Percentiles rank a stretch among this genome's conserved stretches.
These are phyloP conservation scores for Sylvietta virens DNA, from an alignment of 2,113 vertebrate genomes.

Conservation along the genomic window DNA sequence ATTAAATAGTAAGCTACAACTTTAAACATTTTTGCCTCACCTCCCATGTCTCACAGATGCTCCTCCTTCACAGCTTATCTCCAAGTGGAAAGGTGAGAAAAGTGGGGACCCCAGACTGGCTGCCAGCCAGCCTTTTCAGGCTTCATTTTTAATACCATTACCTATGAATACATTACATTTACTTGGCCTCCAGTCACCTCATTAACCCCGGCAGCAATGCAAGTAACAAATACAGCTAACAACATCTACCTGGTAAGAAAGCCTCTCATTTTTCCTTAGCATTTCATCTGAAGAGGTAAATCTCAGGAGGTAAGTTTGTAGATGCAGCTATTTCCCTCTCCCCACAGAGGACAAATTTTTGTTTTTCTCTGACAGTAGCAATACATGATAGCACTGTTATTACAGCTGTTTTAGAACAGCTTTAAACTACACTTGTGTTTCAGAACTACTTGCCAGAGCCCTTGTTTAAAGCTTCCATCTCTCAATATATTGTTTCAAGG, in stretches of 20 bases:
- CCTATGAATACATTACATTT: neutral
- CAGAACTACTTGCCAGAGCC: slow-evolving; percentile 9
- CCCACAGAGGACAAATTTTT: neutral
- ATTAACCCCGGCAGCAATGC: slow-evolving; percentile 5
- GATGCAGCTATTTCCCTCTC: slow-evolving; percentile 13
- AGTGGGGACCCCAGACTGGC: neutral
- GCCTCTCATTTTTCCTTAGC: neutral
- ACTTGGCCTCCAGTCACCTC: neutral
- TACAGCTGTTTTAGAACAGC: slow-evolving; percentile 18
- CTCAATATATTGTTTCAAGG: slow-evolving; percentile 9
- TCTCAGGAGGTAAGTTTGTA: neutral
- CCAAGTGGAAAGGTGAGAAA: neutral
- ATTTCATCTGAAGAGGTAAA: neutral
- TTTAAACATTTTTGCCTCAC: neutral
- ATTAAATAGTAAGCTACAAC: neutral
- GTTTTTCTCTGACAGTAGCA: slow-evolving; percentile 21
- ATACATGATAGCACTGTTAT: neutral
- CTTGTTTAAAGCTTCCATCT: slow-evolving; percentile 18
- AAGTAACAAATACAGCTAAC: neutral
- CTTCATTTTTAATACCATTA: neutral
- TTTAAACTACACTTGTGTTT: slow-evolving; percentile 8
- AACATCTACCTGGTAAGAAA: neutral
- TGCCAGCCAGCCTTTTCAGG: neutral
- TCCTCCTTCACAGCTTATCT: slow-evolving; percentile 25
- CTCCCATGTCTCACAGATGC: neutral